These are phyloP conservation scores for Oxystoma pomonae DNA, from an alignment of 2,888 invertebrate genomes.

Conservation along the genomic window DNA sequence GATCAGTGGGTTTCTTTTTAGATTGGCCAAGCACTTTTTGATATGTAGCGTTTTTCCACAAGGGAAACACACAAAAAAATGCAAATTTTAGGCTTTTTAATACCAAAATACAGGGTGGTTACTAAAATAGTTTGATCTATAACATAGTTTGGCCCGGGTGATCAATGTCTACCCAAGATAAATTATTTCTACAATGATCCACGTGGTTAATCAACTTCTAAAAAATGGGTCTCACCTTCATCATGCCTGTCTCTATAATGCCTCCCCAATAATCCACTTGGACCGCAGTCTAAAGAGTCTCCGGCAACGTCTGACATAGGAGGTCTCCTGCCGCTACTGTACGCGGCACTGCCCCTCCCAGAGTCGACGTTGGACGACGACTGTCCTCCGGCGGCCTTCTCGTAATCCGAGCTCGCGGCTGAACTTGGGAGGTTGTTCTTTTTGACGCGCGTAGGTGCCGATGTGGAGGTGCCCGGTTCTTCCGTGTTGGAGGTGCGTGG, in stretches of 20 bases:
- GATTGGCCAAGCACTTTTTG: no score
- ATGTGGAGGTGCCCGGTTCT: conserved; percentile 37
- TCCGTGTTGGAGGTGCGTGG: conserved; percentile 49
- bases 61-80: no score
- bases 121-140: no score
- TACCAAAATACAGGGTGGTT: no score
- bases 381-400: conserved; percentile 62
- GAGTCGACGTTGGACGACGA: conserved; percentile 73
- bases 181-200: no score
- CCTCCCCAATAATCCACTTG: conserved; percentile 15
- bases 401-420: conserved; percentile 68
- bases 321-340: conserved; percentile 67
- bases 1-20: no score
- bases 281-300: conserved; percentile 55
- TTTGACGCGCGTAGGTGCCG: conserved; percentile 35
- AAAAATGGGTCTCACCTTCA: conserved; percentile 23
- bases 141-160: no score
- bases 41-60: no score
- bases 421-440: conserved; percentile 54
- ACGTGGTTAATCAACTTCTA: no score
- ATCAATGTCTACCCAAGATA: no score
- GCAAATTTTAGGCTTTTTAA: no score
- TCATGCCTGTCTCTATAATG: conserved; percentile 33
- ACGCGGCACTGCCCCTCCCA: conserved; percentile 75
- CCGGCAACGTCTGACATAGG: conserved; percentile 53